phyloP scores from a whole-genome alignment of 53 echinoderm and acorn worm genomes.

The Crossaster papposus region DNA sequence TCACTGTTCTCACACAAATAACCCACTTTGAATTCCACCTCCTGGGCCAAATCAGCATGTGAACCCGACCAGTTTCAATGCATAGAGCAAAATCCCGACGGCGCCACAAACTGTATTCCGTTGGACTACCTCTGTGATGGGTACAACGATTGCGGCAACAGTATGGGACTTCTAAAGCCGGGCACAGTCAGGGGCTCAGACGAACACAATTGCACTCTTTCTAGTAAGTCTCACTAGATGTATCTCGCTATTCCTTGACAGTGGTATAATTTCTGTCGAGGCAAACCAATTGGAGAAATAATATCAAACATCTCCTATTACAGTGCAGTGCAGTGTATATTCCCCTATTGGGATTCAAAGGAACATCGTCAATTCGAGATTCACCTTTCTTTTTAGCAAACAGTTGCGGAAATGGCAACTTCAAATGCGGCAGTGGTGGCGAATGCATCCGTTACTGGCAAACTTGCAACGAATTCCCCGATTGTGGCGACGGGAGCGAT shows the following conservation, averaged over 20 bases:
- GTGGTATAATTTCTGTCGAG: too few relatives aligned
- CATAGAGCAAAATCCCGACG: neutral
- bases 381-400: neutral
- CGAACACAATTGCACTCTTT: neutral
- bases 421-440: slow-evolving; percentile 21
- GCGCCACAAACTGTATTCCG: neutral
- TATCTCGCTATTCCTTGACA: too few relatives aligned
- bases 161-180: neutral
- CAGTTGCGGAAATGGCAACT: neutral
- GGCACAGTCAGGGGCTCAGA: neutral
- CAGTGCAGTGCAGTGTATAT: too few relatives aligned
- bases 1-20: too few relatives aligned
- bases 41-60: neutral
- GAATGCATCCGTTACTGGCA: slow-evolving; percentile 40
- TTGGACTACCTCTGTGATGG: slow-evolving; percentile 5
- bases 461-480: slow-evolving; percentile 64
- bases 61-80: slow-evolving; percentile 11
- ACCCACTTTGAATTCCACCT: too few relatives aligned
- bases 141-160: slow-evolving; percentile 26
- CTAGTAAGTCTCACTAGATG: too few relatives aligned
- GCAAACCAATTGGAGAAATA: too few relatives aligned
- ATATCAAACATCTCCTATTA: too few relatives aligned
- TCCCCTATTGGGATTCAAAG: too few relatives aligned
- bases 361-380: too few relatives aligned
- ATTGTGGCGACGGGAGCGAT: slow-evolving; percentile 56